Base-by-base conservation (phyloP, 2,797 vertebrate genomes). In the Uromys caudimaculatus region DNA sequence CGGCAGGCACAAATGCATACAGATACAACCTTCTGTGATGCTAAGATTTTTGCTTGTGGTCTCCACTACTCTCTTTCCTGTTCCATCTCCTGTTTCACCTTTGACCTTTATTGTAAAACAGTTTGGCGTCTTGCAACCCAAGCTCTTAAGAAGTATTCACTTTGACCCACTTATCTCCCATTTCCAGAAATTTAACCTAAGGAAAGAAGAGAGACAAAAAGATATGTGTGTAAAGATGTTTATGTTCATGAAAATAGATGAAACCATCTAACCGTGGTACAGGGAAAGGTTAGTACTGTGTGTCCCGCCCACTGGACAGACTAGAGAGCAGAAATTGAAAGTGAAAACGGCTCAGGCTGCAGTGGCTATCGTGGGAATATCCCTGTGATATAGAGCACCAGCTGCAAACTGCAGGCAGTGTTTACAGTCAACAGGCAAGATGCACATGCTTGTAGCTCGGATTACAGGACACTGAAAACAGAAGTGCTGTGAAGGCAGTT, bases 121-220 rank as follows among this genome's bases (percentile, higher is more conserved):
- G 24, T 38, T 87, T 76, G 90, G 35, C n/a, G 54, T 67, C 17
- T 71, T 32, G 3, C 62, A 81, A 88, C 11, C 11, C 23, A 79
- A 89, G 24, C 62, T 92, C 76, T 29, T 60, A 84, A 71, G 71
- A 84, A 71, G 71, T 8, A 44, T 64, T 92, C 29, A 1, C n/a
- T 91, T 87, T 71, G 52, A 94, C 64, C 41, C 67, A 86, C 27
- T 62, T 64, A 67, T 60, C 27, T 69, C 50, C 29, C 67, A 35
- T 60, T 86, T 93, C 1, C 13, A 23, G 38, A 95, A 89, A 79
- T 91, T 54, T 91, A 90, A 58, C 76, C 82, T 87, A 84, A 90
- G 62, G 67, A 91, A 93, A 64, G 54, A 90, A 91, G 64, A 32
- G 41, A 64, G 11, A 35, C 64, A n/a, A 47, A 90, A 93, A 19